Base-by-base conservation (phyloP, 2,888 invertebrate species). In the Yponomeuta plumbellus region DNA sequence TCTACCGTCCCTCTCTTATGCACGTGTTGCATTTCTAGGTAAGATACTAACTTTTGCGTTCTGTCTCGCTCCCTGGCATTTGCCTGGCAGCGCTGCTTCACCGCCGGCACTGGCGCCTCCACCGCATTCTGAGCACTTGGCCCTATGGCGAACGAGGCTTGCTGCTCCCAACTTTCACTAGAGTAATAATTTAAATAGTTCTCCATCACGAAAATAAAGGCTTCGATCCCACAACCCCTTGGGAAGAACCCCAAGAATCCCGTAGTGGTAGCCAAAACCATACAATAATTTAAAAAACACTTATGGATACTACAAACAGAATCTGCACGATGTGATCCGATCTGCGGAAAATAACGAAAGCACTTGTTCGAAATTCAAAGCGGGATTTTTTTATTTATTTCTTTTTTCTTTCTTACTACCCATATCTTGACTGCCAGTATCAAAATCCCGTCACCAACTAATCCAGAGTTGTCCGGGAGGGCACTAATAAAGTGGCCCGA, bases 21-120 rank as follows among this genome's bases (percentile, higher is more conserved):
- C 44, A 17, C 17, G 13, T 52, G 17, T 17, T 52, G 44, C 13
- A 13, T 17, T 52, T 13, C 44, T 52, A 17, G 44, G 59, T 40
- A 67, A 66, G 62, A 75, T 84, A 88, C 86, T 91, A 92, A 96
- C 96, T 96, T 96, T 85, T 96, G 95, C 13, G 96, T 97, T 73
- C 96, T 92, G 80, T 95, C 96, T 69, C 96, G 91, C 79, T 97
- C 96, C 20, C 96, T 92, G 1, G 96, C 96, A 78, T 96, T 97
- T 0, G 96, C 96, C 76, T 96, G 96, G 76, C 94, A 94, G 70
- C 96, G 88, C 76, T 95, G 95, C 75, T 93, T 94, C 17, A 71
- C 89, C 72, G 67, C 88, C 73, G 88, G 86, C 66, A 83, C 79
- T 20, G 26, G 70, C 76, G 78, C 72, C 71, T 83, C 82, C 67